phyloP scores from a whole-genome alignment of 2,113 vertebrate species.

The Thalassarche chlororhynchos region DNA sequence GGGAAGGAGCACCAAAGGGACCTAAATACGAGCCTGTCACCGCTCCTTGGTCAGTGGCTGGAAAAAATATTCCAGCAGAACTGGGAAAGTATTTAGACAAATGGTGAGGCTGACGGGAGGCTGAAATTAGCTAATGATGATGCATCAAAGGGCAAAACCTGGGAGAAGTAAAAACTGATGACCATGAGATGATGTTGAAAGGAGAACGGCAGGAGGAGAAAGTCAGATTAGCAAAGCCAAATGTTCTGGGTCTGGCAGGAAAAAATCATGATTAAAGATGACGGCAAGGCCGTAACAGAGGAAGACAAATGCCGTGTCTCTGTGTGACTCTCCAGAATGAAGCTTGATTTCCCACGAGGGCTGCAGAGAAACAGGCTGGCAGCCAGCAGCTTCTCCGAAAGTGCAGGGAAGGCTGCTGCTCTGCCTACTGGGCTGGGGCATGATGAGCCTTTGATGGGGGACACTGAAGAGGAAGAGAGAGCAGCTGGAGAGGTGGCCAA shows the following conservation, averaged over 20 bases:
- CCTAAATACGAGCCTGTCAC: conserved; percentile 13
- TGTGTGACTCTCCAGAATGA: neutral
- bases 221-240: neutral
- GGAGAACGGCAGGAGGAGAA: conserved; percentile 16
- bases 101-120: neutral
- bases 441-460: neutral
- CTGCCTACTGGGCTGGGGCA: neutral
- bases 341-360: neutral
- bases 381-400: neutral
- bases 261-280: conserved; percentile 44
- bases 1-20: neutral
- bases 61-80: conserved; percentile 21
- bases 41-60: neutral
- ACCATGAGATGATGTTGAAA: conserved; percentile 19
- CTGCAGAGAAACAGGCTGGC: neutral
- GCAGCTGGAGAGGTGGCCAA: neutral
- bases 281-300: neutral
- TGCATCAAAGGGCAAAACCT: conserved; percentile 44
- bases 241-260: neutral
- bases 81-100: conserved; percentile 7
- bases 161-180: conserved; percentile 1
- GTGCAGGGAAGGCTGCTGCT: neutral
- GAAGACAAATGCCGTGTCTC: conserved; percentile 10
- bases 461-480: neutral
- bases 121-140: conserved; percentile 45